These are phyloP conservation scores for Achlya flavicornis DNA, from an alignment of 2,888 invertebrate genomes.

Conservation along the genomic window DNA sequence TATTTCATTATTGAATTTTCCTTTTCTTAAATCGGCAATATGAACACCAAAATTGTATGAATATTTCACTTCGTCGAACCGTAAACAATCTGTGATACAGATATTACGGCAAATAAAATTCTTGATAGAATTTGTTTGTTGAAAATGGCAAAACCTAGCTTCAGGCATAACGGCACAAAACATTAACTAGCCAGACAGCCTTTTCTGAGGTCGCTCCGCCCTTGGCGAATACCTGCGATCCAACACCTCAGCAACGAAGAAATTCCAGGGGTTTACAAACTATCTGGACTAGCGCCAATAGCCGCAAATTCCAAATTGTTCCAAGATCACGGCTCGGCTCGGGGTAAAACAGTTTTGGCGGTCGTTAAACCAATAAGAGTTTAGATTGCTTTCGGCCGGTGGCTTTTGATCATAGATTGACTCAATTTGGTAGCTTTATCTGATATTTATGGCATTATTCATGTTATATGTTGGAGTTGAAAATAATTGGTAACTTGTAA, in stretches of 20 bases:
- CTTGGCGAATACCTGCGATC: not conserved
- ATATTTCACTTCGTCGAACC: not conserved
- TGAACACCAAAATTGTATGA: not conserved
- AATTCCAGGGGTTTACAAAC: conserved; percentile 2
- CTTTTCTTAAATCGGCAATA: not conserved
- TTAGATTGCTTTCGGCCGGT: conserved; percentile 9
- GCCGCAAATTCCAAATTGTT: not conserved
- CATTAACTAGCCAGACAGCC: not conserved
- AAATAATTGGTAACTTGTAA: not conserved
- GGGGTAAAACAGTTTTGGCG: conserved; percentile 4
- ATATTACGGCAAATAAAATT: no score
- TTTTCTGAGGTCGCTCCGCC: not conserved
- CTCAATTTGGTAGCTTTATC: conserved; percentile 10
- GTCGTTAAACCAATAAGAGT: conserved; percentile 12
- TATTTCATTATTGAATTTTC: not conserved
- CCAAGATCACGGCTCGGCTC: not conserved
- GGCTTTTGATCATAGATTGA: conserved; percentile 9
- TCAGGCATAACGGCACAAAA: not conserved
- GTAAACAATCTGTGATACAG: not conserved
- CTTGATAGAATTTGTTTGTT: no score
- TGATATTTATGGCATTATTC: conserved; percentile 5
- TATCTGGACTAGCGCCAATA: not conserved
- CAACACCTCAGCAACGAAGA: conserved; percentile 1
- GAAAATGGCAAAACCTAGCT: no score
- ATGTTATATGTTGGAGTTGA: not conserved